Conservation (phyloP, 2,888 invertebrate species). For the Plebejus melissa region DNA sequence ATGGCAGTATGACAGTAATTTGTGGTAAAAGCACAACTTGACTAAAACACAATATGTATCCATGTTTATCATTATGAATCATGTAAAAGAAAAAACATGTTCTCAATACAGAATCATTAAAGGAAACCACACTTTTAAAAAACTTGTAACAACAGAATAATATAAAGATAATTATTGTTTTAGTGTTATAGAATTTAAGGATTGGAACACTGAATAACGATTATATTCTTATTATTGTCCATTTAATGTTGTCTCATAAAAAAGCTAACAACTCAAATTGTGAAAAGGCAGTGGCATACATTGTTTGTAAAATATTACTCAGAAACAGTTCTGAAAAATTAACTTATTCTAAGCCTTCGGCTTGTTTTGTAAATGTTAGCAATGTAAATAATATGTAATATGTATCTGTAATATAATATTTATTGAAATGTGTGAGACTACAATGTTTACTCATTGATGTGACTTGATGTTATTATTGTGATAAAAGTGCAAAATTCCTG, state of each 20-base stretch:
- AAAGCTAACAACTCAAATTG: neutral
- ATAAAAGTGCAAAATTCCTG: neutral
- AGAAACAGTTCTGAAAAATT: neutral
- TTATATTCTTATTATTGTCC: neutral
- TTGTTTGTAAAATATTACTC: neutral
- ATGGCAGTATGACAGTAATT: slow-evolving; percentile 27
- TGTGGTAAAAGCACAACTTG: neutral
- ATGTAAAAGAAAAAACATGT: no score
- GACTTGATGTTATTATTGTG: neutral
- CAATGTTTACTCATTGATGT: slow-evolving; percentile 8
- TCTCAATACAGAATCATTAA: no score
- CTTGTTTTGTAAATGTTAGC: neutral
- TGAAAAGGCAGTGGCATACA: neutral
- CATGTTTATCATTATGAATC: no score
- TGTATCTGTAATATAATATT: neutral
- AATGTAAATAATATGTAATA: neutral
- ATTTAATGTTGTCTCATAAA: neutral
- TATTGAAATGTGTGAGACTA: slow-evolving; percentile 7
- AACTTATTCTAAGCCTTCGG: neutral
- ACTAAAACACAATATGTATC: no score
- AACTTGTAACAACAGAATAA: no score
- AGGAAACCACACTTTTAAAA: no score
- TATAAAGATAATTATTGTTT: no score
- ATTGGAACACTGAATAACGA: no score
- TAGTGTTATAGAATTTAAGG: no score